Percentiles rank a stretch among this genome's conserved stretches.
Conservation (phyloP, 2,113 vertebrate genomes). For the Glaucomys volans region DNA sequence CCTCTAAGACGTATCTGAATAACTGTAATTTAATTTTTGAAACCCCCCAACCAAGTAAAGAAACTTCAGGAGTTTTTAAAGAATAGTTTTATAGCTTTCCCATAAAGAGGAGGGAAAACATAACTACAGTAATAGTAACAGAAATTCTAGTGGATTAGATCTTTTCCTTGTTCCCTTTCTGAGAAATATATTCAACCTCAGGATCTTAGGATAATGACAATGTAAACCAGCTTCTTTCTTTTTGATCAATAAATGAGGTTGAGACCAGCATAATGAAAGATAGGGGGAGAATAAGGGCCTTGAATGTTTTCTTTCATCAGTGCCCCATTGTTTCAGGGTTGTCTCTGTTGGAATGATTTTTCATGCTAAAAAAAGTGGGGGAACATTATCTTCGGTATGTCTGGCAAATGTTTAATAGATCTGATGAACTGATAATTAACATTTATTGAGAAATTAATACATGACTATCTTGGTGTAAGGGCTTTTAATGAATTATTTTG, state of each 20-base stretch:
- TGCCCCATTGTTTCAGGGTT: not conserved
- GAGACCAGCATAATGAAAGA: not conserved
- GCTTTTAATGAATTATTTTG: constrained; percentile 9
- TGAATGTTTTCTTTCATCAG: not conserved
- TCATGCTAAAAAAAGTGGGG: not conserved
- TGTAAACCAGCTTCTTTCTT: not conserved
- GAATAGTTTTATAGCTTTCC: not conserved
- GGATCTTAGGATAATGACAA: not conserved
- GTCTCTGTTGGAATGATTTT: not conserved
- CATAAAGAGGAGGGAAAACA: not conserved
- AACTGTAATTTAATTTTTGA: not conserved
- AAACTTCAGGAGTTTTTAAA: not conserved
- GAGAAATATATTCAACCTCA: not conserved
- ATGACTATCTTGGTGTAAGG: not conserved
- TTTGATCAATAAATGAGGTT: not conserved
- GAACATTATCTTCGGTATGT: not conserved
- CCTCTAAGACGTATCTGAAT: not conserved
- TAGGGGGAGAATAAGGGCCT: not conserved
- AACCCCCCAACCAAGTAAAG: not conserved
- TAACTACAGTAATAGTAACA: not conserved
- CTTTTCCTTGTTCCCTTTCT: not conserved
- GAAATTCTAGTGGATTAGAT: not conserved
- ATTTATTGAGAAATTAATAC: not conserved
- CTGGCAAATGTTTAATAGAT: not conserved
- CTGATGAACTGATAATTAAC: not conserved